These are phyloP conservation scores for Pygathrix nemaeus DNA, from an alignment of 2,113 vertebrate species.

Conservation along the genomic window DNA sequence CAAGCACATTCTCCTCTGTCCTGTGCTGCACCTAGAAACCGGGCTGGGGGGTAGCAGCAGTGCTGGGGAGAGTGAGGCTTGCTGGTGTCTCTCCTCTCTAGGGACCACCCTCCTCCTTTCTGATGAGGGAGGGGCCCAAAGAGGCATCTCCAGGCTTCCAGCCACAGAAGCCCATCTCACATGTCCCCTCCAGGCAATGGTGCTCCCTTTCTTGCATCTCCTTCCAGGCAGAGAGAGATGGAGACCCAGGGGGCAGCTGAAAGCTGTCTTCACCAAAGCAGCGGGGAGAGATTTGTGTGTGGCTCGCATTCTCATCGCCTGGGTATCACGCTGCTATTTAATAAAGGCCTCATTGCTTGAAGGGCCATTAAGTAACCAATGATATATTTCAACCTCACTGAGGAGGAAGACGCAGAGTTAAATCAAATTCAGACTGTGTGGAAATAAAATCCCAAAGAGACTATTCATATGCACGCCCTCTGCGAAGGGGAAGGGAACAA, in stretches of 20 bases:
- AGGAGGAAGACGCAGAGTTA: constrained; percentile 49
- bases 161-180: background rate
- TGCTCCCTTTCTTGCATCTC: background rate
- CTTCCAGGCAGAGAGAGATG: background rate
- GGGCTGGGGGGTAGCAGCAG: rapidly evolving
- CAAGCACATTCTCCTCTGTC: background rate
- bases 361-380: constrained; percentile 59
- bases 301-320: rapidly evolving
- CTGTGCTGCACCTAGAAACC: background rate
- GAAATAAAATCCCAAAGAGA: constrained; percentile 53
- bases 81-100: background rate
- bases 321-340: constrained; percentile 62
- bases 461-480: background rate
- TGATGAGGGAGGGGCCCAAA: background rate
- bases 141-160: background rate
- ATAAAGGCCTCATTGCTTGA: constrained; percentile 61
- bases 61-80: background rate
- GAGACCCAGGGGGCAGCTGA: background rate
- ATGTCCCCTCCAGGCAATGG: background rate
- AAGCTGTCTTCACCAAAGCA: background rate
- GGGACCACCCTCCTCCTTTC: background rate
- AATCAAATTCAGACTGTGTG: constrained; percentile 59
- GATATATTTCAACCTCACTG: constrained; percentile 63
- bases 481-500: background rate
- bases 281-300: constrained; percentile 46